Evolutionary conservation across 1,140 invertebrate genomes (phyloP), one percentile per base, ranked within the genome.

Genomic region (Vollenhovia emeryi): DNA sequence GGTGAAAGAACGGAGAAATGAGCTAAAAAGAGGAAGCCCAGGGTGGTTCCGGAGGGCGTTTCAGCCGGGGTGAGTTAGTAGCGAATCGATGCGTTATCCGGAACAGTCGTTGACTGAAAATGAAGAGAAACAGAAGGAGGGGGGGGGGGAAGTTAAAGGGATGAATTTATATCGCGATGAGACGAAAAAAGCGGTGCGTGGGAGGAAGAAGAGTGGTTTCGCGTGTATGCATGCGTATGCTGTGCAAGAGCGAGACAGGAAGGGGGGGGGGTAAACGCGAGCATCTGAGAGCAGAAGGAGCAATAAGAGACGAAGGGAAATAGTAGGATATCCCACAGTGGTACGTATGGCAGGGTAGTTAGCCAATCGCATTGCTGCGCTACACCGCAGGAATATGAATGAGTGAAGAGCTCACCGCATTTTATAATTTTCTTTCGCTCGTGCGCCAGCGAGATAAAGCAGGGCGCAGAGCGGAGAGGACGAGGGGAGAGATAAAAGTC

Each of bases 341-440:
- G 21, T 68, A 89, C 91, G 90, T 90, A 92, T 86, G 88, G 84
- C 66, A 91, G 90, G 91, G 92, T 94, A 94, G 93, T 95, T 94
- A 94, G 93, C 92, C 94, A 94, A 94, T 95, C 93, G 92, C 87
- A 92, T 83, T 92, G 85, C 86, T 85, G 84, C 85, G 91, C 89
- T 88, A 93, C 93, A 91, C 84, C 85, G 90, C 90, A 93, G 93
- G 94, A 95, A 94, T 95, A 94, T 94, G 93, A 94, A 95, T 94
- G 93, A 94, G 90, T 85, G 50, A 88, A 90, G 92, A 91, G 89
- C 89, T 90, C 90, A 79, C 91, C 86, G 91, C 91, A 89, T 92
- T 93, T 93, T 91, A 93, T 91, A 93, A 91, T 92, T 91, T 92
- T 90, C 78, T 89, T 69, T 74, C 74, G 79, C 55, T 85, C 68